A percentile compares a stretch with the other conserved stretches of the same genome.
These are phyloP conservation scores for Capromys pilorides DNA, from an alignment of 2,797 vertebrate genomes.

Conservation along the genomic window DNA sequence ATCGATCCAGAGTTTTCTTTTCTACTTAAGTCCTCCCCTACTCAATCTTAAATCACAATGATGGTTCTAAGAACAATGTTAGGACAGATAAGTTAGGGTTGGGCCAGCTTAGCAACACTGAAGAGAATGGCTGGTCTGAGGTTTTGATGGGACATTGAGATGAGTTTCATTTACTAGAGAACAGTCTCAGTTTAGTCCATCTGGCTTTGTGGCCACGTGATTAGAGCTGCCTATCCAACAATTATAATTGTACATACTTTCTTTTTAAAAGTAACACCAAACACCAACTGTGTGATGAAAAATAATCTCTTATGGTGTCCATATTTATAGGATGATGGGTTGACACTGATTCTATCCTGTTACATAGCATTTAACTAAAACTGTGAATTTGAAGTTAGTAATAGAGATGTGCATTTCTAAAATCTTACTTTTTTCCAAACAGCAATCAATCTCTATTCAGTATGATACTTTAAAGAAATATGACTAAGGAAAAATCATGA, in stretches of 20 bases:
- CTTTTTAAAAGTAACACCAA: background rate
- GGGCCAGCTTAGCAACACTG: background rate
- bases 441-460: background rate
- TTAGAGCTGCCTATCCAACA: constrained; percentile 18
- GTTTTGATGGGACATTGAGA: background rate
- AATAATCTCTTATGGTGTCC: background rate
- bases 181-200: constrained; percentile 45
- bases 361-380: constrained; percentile 37
- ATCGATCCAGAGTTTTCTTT: background rate
- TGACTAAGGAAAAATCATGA: background rate
- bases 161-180: constrained; percentile 40
- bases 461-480: constrained; percentile 20
- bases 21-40: background rate
- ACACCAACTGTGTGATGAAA: constrained; percentile 21
- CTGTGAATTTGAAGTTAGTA: background rate
- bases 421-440: background rate
- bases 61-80: constrained; percentile 39
- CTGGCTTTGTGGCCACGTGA: constrained; percentile 38
- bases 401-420: constrained; percentile 10
- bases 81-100: background rate
- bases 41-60: background rate
- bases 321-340: constrained; percentile 1
- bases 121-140: background rate
- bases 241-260: background rate
- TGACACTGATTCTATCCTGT: background rate